phyloP scores from a whole-genome alignment of 1,140 invertebrate species.

The Hylaeus anthracinus region DNA sequence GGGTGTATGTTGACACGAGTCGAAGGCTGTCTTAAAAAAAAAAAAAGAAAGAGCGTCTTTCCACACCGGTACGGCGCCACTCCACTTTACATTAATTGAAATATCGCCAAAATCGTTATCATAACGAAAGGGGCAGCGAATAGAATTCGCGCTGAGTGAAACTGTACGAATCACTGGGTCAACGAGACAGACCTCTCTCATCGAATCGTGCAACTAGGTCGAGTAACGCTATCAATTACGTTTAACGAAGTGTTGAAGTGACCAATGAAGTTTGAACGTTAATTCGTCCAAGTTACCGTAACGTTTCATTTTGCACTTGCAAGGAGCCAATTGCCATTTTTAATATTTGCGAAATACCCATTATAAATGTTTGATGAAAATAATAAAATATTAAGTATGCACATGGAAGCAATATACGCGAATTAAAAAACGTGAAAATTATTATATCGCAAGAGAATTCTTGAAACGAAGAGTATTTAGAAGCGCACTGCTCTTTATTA shows the following conservation, averaged over 20 bases:
- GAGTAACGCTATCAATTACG: slow-evolving; percentile 31
- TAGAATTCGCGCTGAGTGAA: slow-evolving; percentile 4
- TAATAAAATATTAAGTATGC: no score
- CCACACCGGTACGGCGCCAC: slow-evolving; percentile 7
- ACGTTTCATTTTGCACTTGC: not conserved
- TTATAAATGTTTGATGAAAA: no score
- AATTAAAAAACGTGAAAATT: no score
- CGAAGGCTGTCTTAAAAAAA: slow-evolving; percentile 33
- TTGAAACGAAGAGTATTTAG: no score
- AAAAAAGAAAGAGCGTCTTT: not conserved
- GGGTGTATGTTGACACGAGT: slow-evolving; percentile 43
- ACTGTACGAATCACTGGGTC: slow-evolving; percentile 46
- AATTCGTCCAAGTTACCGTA: not conserved
- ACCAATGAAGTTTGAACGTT: not conserved
- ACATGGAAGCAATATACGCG: no score
- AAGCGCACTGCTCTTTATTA: no score
- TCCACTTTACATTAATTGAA: slow-evolving; percentile 38
- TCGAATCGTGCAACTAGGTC: slow-evolving; percentile 44
- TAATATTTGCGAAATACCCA: no score
- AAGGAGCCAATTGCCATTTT: no score
- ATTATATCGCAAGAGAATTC: no score
- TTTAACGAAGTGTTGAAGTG: not conserved
- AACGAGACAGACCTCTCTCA: slow-evolving; percentile 14
- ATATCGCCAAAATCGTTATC: not conserved
- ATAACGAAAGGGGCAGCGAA: not conserved